Evolutionary conservation across 2,797 vertebrate genomes (phyloP).

Genomic region (Silurus aristotelis): DNA sequence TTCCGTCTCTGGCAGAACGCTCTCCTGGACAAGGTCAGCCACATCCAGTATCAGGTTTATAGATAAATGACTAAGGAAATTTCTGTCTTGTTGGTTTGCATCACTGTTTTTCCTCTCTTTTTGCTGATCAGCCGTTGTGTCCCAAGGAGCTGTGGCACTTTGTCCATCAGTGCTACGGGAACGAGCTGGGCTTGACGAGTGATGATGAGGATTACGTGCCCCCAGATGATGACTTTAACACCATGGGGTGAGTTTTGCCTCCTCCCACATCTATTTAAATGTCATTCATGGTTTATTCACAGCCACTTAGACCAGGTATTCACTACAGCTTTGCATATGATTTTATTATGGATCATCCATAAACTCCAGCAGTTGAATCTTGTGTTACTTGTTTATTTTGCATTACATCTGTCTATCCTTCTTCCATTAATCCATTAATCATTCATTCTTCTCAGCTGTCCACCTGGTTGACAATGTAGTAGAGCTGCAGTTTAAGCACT

Average conservation of each 20-base stretch:
- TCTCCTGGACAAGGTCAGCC: slow-evolving; percentile 90
- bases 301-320: background rate
- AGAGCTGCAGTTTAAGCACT: background rate
- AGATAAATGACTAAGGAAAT: background rate
- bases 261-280: background rate
- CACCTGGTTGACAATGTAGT: background rate
- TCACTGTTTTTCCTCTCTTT: background rate
- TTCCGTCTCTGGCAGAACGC: slow-evolving; percentile 99
- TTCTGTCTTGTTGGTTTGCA: background rate
- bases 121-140: slow-evolving; percentile 83
- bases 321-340: background rate
- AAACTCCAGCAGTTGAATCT: background rate
- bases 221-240: slow-evolving; percentile 97
- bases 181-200: slow-evolving; percentile 94
- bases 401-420: background rate
- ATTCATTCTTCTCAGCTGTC: background rate
- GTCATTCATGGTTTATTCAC: background rate
- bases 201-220: slow-evolving; percentile 98
- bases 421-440: background rate
- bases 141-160: slow-evolving; percentile 99
- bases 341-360: background rate
- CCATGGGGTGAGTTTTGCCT: slow-evolving; percentile 88
- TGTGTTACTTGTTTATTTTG: background rate
- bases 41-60: background rate
- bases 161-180: slow-evolving; percentile 97